Evolutionary conservation across 2,888 invertebrate genomes (phyloP), one percentile per base, ranked within the genome.

Genomic region (Parnassius orleans): DNA sequence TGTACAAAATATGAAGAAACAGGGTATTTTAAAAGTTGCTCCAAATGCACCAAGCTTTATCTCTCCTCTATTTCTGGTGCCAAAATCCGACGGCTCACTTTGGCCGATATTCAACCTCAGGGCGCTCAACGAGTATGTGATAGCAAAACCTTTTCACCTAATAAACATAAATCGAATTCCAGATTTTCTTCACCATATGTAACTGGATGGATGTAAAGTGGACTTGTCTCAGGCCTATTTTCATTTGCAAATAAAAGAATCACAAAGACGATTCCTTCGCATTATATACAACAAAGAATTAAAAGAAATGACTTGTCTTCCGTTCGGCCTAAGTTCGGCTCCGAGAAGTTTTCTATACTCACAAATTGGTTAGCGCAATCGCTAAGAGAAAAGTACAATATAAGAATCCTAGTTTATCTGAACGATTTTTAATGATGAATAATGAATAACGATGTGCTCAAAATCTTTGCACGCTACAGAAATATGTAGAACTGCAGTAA

Each of bases 391-490:
- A 24, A 24, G 24, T 24, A 1, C 9, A 61, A 69, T 10, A 42
- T 24, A 24, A 24, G 66, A 41, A 54, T 69, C 9, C 9, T 71
- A n/a, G 68, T 70, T 0, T 70, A 69, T 44, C 60, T 72, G 46
- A 70, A 69, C 67, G 71, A 70, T 15, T 69, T 65, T 53, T 54
- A n/a, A n/a, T n/a, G n/a, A n/a, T n/a, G n/a, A n/a, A n/a, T n/a
- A n/a, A n/a, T n/a, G n/a, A n/a, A n/a, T n/a, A n/a, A n/a, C n/a
- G n/a, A n/a, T n/a, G n/a, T n/a, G n/a, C n/a, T n/a, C n/a, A n/a
- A n/a, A n/a, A n/a, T n/a, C n/a, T n/a, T n/a, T n/a, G n/a, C n/a
- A n/a, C n/a, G n/a, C n/a, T n/a, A n/a, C n/a, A n/a, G n/a, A n/a
- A n/a, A n/a, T n/a, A n/a, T n/a, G n/a, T n/a, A n/a, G n/a, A n/a